Evolutionary conservation across 64 coral and sea anemone species (phyloP).

Genomic region (Exaiptasia diaphana): DNA sequence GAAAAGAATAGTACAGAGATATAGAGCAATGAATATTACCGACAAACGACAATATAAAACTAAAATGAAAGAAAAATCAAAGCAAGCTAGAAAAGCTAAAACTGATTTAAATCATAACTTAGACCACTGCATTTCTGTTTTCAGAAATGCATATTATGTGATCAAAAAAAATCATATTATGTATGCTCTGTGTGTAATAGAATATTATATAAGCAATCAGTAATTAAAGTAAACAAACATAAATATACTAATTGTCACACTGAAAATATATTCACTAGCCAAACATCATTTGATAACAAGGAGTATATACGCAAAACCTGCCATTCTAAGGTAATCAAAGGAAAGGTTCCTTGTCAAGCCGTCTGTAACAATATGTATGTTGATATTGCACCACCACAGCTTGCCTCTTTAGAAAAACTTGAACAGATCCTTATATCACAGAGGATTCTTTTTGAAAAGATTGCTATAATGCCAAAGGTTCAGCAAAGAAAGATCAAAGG

Average conservation of each 20-base stretch:
- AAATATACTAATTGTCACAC: background rate
- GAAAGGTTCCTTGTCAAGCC: conserved; percentile 9
- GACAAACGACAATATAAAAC: background rate
- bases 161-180: too few relatives aligned
- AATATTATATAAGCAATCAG: background rate
- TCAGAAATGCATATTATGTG: too few relatives aligned
- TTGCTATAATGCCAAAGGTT: background rate
- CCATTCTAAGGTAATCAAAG: conserved; percentile 5
- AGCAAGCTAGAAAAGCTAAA: background rate
- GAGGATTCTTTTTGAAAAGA: conserved; percentile 4
- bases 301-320: conserved; percentile 24
- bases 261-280: background rate
- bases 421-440: background rate
- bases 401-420: background rate
- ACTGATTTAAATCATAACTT: background rate
- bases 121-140: background rate
- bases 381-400: background rate
- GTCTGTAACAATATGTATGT: conserved; percentile 4
- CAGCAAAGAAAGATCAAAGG: conserved; percentile 1
- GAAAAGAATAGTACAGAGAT: background rate
- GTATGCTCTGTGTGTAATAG: too few relatives aligned
- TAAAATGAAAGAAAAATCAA: background rate
- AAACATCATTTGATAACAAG: conserved; percentile 16
- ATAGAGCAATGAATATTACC: background rate
- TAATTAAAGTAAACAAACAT: background rate